A percentile compares a stretch with the other conserved stretches of the same genome.
These are phyloP conservation scores for Neoarius graeffei DNA, from an alignment of 2,113 vertebrate species.

Conservation along the genomic window DNA sequence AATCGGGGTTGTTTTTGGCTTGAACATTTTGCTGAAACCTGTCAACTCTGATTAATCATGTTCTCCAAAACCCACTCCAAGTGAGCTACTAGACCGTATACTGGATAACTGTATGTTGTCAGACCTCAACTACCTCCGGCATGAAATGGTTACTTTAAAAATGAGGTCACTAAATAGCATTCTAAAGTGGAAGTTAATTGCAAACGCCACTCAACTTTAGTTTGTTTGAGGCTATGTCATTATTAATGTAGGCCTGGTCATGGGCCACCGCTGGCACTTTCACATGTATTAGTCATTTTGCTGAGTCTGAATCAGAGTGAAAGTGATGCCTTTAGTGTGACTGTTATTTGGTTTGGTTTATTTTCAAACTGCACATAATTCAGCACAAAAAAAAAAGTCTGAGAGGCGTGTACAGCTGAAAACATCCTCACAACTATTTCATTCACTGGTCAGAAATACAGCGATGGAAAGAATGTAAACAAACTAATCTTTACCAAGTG, in stretches of 20 bases:
- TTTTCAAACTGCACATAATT: not conserved
- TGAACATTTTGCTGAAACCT: not conserved
- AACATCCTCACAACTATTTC: not conserved
- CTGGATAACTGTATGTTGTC: not conserved
- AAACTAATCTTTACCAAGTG: not conserved
- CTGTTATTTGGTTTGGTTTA: not conserved
- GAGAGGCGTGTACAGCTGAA: not conserved
- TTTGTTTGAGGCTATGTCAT: not conserved
- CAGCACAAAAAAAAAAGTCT: not conserved
- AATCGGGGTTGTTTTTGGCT: no score
- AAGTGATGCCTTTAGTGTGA: not conserved
- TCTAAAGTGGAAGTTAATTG: not conserved
- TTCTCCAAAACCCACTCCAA: not conserved
- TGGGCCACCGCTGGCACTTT: not conserved
- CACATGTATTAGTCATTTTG: not conserved
- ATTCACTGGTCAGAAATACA: not conserved
- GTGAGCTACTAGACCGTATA: not conserved
- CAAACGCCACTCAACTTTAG: not conserved
- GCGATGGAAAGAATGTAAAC: not conserved
- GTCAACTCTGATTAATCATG: not conserved
- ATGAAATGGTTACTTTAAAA: not conserved
- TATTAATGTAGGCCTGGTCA: not conserved
- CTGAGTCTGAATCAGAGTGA: not conserved
- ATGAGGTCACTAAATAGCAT: not conserved
- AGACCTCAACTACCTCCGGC: not conserved